Percentiles rank a stretch among this genome's conserved stretches.
Conservation (phyloP, 2,797 vertebrate species). For the Artibeus jamaicensis region DNA sequence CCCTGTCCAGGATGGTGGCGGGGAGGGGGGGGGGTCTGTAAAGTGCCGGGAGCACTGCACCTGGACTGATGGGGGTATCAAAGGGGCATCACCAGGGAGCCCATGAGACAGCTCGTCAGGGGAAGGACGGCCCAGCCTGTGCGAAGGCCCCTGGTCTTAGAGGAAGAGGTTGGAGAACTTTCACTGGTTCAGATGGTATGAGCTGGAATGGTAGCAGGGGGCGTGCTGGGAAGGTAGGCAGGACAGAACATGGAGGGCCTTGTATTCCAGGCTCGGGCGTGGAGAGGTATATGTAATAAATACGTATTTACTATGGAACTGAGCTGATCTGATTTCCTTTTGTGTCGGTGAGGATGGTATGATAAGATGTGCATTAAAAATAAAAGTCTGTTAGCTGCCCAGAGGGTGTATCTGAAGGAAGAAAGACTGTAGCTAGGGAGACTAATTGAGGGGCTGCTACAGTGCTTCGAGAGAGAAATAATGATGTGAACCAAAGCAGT, state of each 20-base stretch:
- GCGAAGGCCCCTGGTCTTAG: accelerated
- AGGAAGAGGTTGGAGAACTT: background rate
- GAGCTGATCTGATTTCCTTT: background rate
- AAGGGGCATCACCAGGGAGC: background rate
- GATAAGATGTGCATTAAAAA: slow-evolving; percentile 51
- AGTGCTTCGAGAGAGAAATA: background rate
- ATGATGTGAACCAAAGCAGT: background rate
- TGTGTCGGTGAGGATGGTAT: slow-evolving; percentile 11
- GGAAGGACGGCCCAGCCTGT: background rate
- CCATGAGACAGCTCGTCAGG: background rate
- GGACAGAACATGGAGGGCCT: background rate
- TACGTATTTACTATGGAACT: background rate
- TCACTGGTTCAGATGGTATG: background rate
- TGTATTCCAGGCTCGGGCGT: background rate
- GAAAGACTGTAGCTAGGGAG: background rate
- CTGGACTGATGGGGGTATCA: background rate
- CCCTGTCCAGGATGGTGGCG: background rate
- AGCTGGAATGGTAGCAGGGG: background rate
- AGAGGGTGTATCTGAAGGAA: background rate
- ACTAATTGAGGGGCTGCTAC: background rate
- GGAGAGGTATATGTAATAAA: background rate
- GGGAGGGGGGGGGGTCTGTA: background rate
- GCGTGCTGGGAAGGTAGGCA: background rate
- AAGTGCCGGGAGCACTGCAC: background rate
- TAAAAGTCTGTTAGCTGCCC: slow-evolving; percentile 27